phyloP scores from a whole-genome alignment of 1,140 invertebrate genomes.

The Neodiprion lecontei region DNA sequence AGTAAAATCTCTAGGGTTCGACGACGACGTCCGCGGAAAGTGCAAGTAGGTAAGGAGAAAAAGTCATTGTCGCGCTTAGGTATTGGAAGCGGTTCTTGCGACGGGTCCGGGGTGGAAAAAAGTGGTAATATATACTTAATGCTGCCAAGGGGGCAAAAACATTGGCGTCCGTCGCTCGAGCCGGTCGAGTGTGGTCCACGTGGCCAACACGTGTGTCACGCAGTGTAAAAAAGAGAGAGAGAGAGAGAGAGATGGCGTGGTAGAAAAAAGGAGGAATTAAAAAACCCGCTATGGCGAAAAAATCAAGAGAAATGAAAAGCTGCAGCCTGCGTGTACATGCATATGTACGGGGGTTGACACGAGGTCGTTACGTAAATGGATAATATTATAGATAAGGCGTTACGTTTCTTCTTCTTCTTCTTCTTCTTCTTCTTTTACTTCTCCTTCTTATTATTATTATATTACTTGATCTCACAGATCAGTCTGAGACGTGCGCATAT shows the following conservation, averaged over 20 bases:
- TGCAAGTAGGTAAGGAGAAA: no score
- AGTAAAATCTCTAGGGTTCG: no score
- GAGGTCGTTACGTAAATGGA: neutral
- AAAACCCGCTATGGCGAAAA: neutral
- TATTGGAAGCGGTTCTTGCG: neutral
- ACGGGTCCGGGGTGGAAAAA: neutral
- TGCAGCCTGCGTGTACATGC: neutral
- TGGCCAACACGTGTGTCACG: conserved; percentile 22
- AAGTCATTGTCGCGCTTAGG: no score
- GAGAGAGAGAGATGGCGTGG: neutral
- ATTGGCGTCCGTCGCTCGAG: conserved; percentile 13
- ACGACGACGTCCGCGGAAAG: no score
- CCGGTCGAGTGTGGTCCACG: conserved; percentile 21
- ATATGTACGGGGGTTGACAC: conserved; percentile 28
- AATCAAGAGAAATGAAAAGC: conserved; percentile 11
- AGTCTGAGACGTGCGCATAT: no score
- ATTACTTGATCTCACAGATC: no score
- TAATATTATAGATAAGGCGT: neutral
- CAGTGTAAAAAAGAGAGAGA: neutral
- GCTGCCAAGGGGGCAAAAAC: conserved; percentile 19
- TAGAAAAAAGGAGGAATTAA: neutral
- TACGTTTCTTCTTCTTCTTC: neutral
- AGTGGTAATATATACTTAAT: conserved; percentile 17
- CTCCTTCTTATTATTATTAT: no score
- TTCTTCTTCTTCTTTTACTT: no score